Base-by-base conservation (phyloP, 1,140 invertebrate species). In the Venustaconcha ellipsiformis region DNA sequence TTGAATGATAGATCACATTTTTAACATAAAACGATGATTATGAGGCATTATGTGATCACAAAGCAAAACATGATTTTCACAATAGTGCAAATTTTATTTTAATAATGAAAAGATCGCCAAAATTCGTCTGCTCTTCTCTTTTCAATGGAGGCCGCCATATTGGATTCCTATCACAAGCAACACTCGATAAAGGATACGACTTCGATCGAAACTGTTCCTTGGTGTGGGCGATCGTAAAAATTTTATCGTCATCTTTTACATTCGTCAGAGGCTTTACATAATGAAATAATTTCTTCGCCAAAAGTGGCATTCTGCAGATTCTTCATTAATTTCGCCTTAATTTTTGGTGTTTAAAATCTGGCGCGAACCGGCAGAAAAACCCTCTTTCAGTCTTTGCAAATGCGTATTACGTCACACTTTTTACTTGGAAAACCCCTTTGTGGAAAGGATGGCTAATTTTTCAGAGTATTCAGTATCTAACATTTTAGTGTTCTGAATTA, bases 131-230 rank as follows among this genome's bases (percentile, higher is more conserved):
- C 64, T 65, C 57, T 66, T 20, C 56, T 67, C 57, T 72, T 57
- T 74, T 76, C 67, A 73, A 80, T 82, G 84, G 74, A 79, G 77
- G 85, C 82, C 83, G 87, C 86, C 86, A 88, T 88, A 69, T 87
- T 87, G 84, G 82, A 85, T 83, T 75, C 66, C 74, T 78, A 72
- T 81, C 74, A 68, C 55, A 78, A 72, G 73, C 63, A 62, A 72
- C 73, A 73, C 68, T 60, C 57, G 76, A 23, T 74, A 86, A 88
- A 89, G 85, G 88, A 89, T 89, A 89, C 87, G 83, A 77, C 81
- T 88, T 84, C 17, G 84, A 87, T 84, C 80, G 80, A 75, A 89
- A 88, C 81, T 87, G 83, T 86, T 89, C 88, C 74, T 85, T 83
- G 2, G 88, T 88, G 74, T 88, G 84, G 20, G 82, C 80, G 80